A percentile compares a stretch with the other conserved stretches of the same genome.
These are phyloP conservation scores for Lithophane leautieri DNA, from an alignment of 2,888 invertebrate genomes.

Conservation along the genomic window DNA sequence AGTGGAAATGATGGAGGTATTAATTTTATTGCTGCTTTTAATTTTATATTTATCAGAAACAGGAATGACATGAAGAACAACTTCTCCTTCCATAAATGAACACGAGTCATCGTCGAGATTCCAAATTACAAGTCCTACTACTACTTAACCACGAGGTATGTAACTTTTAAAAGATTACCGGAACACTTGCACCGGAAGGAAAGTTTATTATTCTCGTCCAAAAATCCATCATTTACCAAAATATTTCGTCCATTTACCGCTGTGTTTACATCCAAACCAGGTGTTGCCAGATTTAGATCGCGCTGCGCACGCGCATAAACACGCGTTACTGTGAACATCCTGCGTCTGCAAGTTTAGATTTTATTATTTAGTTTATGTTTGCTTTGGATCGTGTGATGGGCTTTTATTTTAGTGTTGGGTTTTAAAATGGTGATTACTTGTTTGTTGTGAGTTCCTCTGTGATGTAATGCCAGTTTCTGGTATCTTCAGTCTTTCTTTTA, in stretches of 20 bases:
- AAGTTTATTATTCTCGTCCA: slow-evolving; percentile 34
- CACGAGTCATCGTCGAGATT: neutral
- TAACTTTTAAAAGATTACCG: neutral
- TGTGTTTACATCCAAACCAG: slow-evolving; percentile 59
- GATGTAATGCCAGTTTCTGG: neutral
- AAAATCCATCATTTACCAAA: slow-evolving; percentile 41
- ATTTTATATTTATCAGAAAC: slow-evolving; percentile 1
- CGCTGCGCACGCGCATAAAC: slow-evolving; percentile 63
- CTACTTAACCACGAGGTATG: neutral
- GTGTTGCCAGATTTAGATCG: slow-evolving; percentile 59
- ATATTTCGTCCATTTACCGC: slow-evolving; percentile 54
- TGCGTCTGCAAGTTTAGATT: slow-evolving; percentile 59
- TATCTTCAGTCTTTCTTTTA: neutral
- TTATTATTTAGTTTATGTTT: slow-evolving; percentile 60
- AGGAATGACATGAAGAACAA: neutral
- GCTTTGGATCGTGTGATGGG: slow-evolving; percentile 37
- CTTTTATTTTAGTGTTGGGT: slow-evolving; percentile 36
- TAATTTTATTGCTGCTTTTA: slow-evolving; percentile 22
- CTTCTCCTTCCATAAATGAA: neutral
- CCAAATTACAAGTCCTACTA: neutral
- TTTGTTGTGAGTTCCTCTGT: slow-evolving; percentile 22
- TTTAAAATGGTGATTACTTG: slow-evolving; percentile 27
- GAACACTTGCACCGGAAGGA: slow-evolving; percentile 30
- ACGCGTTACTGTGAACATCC: slow-evolving; percentile 70
- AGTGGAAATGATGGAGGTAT: slow-evolving; percentile 15